Conservation (phyloP, 2,888 invertebrate genomes). For the Chymomyza caudatula region DNA sequence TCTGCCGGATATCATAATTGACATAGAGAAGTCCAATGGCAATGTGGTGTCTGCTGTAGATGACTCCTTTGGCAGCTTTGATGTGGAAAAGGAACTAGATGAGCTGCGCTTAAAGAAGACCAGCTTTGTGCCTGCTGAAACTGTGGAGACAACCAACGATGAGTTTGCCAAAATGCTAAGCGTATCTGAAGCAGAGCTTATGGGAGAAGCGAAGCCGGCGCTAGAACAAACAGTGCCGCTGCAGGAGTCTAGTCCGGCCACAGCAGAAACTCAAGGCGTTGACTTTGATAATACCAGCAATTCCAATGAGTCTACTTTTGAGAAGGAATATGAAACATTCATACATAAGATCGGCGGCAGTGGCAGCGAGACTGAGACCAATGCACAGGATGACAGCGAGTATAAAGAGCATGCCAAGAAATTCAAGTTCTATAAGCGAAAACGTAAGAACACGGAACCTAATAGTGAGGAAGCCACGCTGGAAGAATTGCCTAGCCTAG, state of each 20-base stretch:
- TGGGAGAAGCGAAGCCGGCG: background rate
- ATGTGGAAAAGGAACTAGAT: conserved; percentile 74
- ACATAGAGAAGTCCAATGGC: conserved; percentile 75
- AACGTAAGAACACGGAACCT: conserved; percentile 56
- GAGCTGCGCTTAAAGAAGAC: conserved; percentile 57
- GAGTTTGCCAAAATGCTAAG: conserved; percentile 38
- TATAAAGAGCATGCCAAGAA: conserved; percentile 55
- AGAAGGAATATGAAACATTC: conserved; percentile 74
- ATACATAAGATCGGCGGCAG: conserved; percentile 68
- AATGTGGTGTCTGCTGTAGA: conserved; percentile 26
- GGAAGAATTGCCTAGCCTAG: background rate
- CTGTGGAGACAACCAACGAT: conserved; percentile 1
- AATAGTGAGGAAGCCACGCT: conserved; percentile 15
- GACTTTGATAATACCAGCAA: conserved; percentile 66
- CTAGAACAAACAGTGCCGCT: background rate
- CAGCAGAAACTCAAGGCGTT: conserved; percentile 30
- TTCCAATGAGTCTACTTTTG: conserved; percentile 72
- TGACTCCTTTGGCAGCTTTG: conserved; percentile 66
- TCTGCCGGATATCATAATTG: conserved; percentile 77
- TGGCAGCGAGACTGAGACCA: conserved; percentile 44
- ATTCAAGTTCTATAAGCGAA: conserved; percentile 70
- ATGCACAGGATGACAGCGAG: conserved; percentile 27
- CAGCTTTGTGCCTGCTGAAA: background rate
- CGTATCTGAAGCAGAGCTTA: conserved; percentile 13
- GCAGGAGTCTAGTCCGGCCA: background rate